phyloP scores from a whole-genome alignment of 2,797 vertebrate species.

The Echiichthys vipera region DNA sequence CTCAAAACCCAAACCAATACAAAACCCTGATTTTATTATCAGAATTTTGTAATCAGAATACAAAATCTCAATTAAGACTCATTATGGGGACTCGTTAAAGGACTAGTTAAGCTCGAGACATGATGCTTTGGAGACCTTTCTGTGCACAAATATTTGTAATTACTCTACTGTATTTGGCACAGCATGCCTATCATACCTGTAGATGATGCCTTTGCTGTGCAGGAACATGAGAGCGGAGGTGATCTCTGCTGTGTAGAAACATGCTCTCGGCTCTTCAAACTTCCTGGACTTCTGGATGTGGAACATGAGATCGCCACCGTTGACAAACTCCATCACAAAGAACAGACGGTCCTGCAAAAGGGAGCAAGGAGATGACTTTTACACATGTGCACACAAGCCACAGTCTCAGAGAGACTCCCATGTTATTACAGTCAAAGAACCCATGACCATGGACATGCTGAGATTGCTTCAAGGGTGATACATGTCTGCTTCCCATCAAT shows the following conservation, averaged over 20 bases:
- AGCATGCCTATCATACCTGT: constrained; percentile 85
- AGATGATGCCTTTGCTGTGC: constrained; percentile 94
- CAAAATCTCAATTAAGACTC: not conserved
- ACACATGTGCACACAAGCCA: constrained; percentile 27
- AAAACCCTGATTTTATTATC: no score
- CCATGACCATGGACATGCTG: constrained; percentile 20
- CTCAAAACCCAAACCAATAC: not conserved
- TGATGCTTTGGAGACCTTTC: not conserved
- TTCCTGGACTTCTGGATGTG: constrained; percentile 99
- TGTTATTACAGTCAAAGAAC: constrained; percentile 34
- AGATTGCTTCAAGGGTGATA: constrained; percentile 36
- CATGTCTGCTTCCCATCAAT: constrained; percentile 45
- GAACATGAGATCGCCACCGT: constrained; percentile 98
- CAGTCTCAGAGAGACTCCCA: not conserved
- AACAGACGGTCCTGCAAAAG: constrained; percentile 89
- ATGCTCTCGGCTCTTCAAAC: constrained; percentile 93
- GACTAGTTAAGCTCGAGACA: no score
- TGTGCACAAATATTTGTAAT: not conserved
- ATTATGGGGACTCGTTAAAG: not conserved
- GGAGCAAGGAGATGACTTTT: constrained; percentile 34
- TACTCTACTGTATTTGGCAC: not conserved
- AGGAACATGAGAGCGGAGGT: constrained; percentile 98
- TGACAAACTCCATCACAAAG: constrained; percentile 99
- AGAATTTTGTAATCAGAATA: not conserved
- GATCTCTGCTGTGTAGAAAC: constrained; percentile 97